These are phyloP conservation scores for Limulus polyphemus DNA, from an alignment of 2,888 invertebrate species.

Conservation along the genomic window DNA sequence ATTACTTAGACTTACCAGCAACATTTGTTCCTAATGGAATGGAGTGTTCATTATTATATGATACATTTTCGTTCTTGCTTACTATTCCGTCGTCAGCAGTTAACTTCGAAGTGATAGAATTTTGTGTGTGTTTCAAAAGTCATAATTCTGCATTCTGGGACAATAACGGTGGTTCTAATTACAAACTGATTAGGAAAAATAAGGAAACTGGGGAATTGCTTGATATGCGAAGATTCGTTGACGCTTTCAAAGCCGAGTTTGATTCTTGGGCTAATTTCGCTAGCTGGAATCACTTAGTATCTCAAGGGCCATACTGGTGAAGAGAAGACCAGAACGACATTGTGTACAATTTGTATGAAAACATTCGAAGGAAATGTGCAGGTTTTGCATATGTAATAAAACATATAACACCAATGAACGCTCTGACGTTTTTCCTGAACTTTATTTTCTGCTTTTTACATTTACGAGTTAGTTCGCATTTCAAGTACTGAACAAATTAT, in stretches of 20 bases:
- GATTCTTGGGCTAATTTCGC: slow-evolving; percentile 47
- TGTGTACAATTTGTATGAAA: too few relatives aligned
- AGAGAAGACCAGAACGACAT: too few relatives aligned
- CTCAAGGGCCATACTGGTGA: slow-evolving; percentile 48
- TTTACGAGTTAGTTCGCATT: too few relatives aligned
- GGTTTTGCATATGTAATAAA: too few relatives aligned
- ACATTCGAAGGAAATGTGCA: too few relatives aligned
- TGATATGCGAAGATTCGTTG: slow-evolving; percentile 29
- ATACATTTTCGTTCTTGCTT: slow-evolving; percentile 76
- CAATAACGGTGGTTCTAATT: slow-evolving; percentile 63
- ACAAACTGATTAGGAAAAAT: slow-evolving; percentile 32
- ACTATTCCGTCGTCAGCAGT: slow-evolving; percentile 45
- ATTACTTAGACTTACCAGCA: slow-evolving; percentile 64
- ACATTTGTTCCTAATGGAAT: slow-evolving; percentile 48
- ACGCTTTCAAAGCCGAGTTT: slow-evolving; percentile 39
- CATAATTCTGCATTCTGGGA: slow-evolving; percentile 73
- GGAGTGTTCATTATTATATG: slow-evolving; percentile 50
- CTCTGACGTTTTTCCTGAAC: too few relatives aligned
- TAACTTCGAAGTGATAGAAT: slow-evolving; percentile 47
- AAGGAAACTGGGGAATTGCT: slow-evolving; percentile 4
- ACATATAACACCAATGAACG: too few relatives aligned
- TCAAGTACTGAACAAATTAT: too few relatives aligned
- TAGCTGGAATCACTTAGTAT: slow-evolving; percentile 45
- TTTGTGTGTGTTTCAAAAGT: slow-evolving; percentile 73
- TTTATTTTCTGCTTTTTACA: too few relatives aligned